A percentile compares a stretch with the other conserved stretches of the same genome.
Evolutionary conservation across 2,797 vertebrate genomes (phyloP).

Genomic region (Falco columbarius): DNA sequence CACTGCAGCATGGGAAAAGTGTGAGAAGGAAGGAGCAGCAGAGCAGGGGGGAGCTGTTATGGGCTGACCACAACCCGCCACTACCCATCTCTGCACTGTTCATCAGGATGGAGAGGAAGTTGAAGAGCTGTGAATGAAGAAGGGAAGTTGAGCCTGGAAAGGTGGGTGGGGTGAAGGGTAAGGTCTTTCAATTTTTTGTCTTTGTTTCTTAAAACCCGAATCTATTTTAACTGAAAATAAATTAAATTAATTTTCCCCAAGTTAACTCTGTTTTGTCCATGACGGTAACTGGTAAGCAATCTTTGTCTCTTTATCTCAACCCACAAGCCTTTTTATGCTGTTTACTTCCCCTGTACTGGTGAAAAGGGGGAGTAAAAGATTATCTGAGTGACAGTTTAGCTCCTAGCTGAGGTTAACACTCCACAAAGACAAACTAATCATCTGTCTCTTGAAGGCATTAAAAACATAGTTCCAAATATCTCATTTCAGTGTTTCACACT

Average conservation of each 20-base stretch:
- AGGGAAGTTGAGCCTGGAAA: background rate
- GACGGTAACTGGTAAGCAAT: background rate
- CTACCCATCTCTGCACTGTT: background rate
- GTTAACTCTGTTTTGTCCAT: background rate
- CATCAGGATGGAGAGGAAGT: background rate
- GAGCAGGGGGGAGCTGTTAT: background rate
- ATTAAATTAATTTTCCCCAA: background rate
- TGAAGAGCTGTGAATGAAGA: background rate
- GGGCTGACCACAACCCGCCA: background rate
- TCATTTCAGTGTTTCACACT: background rate
- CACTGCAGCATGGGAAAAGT: background rate
- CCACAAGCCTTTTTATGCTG: background rate
- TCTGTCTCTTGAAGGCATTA: background rate
- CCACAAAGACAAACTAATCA: background rate
- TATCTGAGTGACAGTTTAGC: background rate
- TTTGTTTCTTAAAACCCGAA: background rate
- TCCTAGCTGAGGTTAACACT: background rate
- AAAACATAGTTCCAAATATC: background rate
- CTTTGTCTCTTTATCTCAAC: background rate
- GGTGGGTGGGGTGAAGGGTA: too few species aligned
- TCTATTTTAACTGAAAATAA: background rate
- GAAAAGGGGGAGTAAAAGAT: background rate
- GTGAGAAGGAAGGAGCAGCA: background rate
- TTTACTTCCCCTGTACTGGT: background rate
- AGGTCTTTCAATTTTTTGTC: background rate